Evolutionary conservation across 2,797 vertebrate genomes (phyloP).

Genomic region (Carcharodon carcharias): DNA sequence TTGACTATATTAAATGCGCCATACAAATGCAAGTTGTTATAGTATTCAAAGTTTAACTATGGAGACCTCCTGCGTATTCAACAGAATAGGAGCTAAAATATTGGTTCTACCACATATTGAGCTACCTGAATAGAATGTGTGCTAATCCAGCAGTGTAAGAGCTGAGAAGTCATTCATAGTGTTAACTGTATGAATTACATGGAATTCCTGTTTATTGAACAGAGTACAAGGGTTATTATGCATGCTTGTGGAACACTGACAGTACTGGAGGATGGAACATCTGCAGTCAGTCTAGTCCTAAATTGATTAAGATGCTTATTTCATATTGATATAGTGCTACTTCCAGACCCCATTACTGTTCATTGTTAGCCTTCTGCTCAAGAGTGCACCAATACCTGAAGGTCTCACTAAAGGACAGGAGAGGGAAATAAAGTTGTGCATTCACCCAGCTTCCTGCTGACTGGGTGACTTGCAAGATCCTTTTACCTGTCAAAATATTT

Average conservation of each 20-base stretch:
- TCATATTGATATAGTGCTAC: background rate
- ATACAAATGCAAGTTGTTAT: background rate
- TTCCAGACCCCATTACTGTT: background rate
- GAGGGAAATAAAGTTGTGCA: background rate
- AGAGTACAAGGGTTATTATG: background rate
- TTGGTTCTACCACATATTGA: background rate
- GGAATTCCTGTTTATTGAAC: background rate
- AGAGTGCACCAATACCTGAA: background rate
- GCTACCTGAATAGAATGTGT: background rate
- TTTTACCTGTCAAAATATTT: background rate
- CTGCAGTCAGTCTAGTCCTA: background rate
- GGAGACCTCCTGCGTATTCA: background rate
- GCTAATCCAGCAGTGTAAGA: background rate
- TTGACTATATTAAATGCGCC: background rate
- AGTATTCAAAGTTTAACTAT: background rate
- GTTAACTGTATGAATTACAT: background rate
- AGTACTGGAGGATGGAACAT: background rate
- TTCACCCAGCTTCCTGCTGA: background rate
- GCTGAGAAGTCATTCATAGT: background rate
- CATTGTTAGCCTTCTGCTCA: background rate
- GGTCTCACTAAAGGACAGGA: background rate
- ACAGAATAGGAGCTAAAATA: background rate
- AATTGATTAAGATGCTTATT: slow-evolving; percentile 12
- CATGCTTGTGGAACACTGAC: background rate
- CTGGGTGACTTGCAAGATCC: background rate